Evolutionary conservation across 2,113 vertebrate species (phyloP).

Genomic region (Morone saxatilis): DNA sequence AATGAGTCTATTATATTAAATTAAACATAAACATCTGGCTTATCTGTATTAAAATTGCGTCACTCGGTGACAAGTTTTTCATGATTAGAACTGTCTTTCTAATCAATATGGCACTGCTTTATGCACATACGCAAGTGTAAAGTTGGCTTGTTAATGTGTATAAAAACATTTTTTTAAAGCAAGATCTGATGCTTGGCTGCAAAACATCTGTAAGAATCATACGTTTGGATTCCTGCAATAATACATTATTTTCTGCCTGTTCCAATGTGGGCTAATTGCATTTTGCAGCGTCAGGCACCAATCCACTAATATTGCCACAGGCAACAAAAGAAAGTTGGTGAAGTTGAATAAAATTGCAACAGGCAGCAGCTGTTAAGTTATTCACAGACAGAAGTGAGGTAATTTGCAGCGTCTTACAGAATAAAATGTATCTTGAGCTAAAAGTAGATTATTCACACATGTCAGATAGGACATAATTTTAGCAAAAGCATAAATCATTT

Average conservation of each 20-base stretch:
- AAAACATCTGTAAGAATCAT: conserved; percentile 27
- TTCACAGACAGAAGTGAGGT: conserved; percentile 72
- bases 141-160: conserved; percentile 32
- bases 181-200: conserved; percentile 35
- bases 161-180: conserved; percentile 30
- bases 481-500: conserved; percentile 30
- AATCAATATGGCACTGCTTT: conserved; percentile 77
- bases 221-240: conserved; percentile 45
- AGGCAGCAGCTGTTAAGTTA: conserved; percentile 77
- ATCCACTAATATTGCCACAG: conserved; percentile 74
- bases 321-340: conserved; percentile 72
- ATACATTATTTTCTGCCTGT: conserved; percentile 59
- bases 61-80: conserved; percentile 78
- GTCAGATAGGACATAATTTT: conserved; percentile 43
- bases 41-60: conserved; percentile 65
- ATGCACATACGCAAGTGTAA: conserved; percentile 63
- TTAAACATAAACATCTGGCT: conserved; percentile 59
- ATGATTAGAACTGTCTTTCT: conserved; percentile 75
- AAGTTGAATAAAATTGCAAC: conserved; percentile 73
- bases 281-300: conserved; percentile 72
- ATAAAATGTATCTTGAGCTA: conserved; percentile 39
- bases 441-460: conserved; percentile 54
- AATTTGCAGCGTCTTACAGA: conserved; percentile 56
- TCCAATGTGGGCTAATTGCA: conserved; percentile 73
- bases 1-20: conserved; percentile 43